Conservation (phyloP, 1,140 invertebrate genomes). For the Panagrolaimus sp. region DNA sequence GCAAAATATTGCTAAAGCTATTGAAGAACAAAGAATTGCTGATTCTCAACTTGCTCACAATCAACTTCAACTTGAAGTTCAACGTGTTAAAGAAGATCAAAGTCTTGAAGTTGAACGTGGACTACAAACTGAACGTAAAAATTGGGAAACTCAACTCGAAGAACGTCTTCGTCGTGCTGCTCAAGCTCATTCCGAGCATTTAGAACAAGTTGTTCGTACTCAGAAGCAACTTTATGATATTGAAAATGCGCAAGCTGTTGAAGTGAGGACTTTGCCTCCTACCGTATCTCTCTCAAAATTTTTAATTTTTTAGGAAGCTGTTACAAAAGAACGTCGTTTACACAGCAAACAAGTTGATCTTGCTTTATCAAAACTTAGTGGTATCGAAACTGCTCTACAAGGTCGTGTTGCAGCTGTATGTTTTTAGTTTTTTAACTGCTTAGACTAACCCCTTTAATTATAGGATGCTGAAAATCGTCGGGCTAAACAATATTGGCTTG, state of each 20-base stretch:
- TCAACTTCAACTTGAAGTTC: slow-evolving; percentile 35
- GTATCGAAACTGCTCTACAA: slow-evolving; percentile 78
- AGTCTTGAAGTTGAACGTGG: slow-evolving; percentile 53
- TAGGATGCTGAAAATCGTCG: slow-evolving; percentile 73
- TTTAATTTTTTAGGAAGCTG: slow-evolving; percentile 51
- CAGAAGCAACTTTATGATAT: slow-evolving; percentile 70
- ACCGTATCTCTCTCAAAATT: slow-evolving; percentile 49
- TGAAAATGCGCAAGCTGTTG: slow-evolving; percentile 65
- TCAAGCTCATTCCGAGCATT: slow-evolving; percentile 75
- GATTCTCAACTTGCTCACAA: slow-evolving; percentile 33
- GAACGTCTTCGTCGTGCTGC: slow-evolving; percentile 72
- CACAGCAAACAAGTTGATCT: slow-evolving; percentile 72
- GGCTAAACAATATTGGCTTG: slow-evolving; percentile 81
- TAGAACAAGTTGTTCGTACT: slow-evolving; percentile 69
- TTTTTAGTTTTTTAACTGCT: slow-evolving; percentile 19
- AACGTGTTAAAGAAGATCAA: slow-evolving; percentile 25
- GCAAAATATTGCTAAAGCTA: slow-evolving; percentile 44
- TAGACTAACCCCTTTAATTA: slow-evolving; percentile 47
- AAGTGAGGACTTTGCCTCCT: slow-evolving; percentile 63
- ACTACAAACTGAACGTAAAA: slow-evolving; percentile 66
- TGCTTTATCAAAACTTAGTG: slow-evolving; percentile 74
- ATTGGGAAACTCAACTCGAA: slow-evolving; percentile 70
- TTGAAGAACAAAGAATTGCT: slow-evolving; percentile 44
- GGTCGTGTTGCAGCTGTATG: slow-evolving; percentile 63
- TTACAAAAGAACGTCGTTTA: slow-evolving; percentile 65